A percentile compares a stretch with the other conserved stretches of the same genome.
Evolutionary conservation across 2,797 vertebrate species (phyloP).

Genomic region (Chlorospingus semifuscus): DNA sequence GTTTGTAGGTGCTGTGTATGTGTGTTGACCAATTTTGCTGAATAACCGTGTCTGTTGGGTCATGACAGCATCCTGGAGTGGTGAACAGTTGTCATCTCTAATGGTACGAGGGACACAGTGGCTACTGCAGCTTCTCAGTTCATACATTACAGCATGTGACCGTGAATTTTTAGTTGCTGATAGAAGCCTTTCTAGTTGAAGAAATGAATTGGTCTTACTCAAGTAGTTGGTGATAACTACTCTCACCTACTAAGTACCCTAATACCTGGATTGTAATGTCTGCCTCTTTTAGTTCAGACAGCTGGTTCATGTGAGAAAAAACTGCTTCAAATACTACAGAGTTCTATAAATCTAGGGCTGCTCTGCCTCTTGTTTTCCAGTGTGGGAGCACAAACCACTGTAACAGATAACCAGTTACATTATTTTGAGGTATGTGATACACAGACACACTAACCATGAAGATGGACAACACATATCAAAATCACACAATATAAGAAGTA

Average conservation of each 20-base stretch:
- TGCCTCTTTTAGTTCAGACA: not conserved
- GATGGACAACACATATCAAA: not conserved
- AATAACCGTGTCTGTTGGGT: not conserved
- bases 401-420: not conserved
- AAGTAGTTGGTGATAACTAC: not conserved
- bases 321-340: not conserved
- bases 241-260: not conserved
- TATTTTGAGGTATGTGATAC: rapidly evolving
- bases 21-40: not conserved
- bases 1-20: not conserved
- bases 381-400: not conserved
- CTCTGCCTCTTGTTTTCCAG: not conserved
- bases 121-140: not conserved
- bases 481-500: not conserved
- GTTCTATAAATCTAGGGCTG: not conserved
- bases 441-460: not conserved
- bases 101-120: not conserved
- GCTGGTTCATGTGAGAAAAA: not conserved
- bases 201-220: not conserved
- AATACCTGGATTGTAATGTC: not conserved
- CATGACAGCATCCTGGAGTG: not conserved
- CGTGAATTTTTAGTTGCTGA: not conserved
- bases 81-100: not conserved
- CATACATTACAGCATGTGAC: not conserved
- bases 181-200: not conserved